These are phyloP conservation scores for Idaea dimidiata DNA, from an alignment of 2,888 invertebrate genomes.

Conservation along the genomic window DNA sequence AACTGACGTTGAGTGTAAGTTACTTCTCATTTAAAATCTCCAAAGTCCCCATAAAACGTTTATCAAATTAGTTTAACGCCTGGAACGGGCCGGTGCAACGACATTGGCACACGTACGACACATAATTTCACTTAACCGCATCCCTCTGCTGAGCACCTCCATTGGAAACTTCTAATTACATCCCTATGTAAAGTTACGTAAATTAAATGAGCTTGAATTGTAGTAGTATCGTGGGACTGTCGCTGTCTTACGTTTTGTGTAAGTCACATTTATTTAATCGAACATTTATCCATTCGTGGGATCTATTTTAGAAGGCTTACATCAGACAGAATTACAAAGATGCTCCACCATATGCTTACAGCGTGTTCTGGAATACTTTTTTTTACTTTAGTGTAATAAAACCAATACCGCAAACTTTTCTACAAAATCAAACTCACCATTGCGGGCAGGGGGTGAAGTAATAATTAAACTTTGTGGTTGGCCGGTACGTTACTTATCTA, in stretches of 20 bases:
- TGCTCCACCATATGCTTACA: too few relatives aligned
- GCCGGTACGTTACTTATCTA: too few relatives aligned
- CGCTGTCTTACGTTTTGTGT: not conserved
- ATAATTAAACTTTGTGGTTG: too few relatives aligned
- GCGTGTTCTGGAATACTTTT: too few relatives aligned
- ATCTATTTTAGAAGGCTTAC: too few relatives aligned
- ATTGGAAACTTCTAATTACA: constrained; percentile 31
- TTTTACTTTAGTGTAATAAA: too few relatives aligned
- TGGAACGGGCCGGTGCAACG: constrained; percentile 14
- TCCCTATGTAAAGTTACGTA: constrained; percentile 14
- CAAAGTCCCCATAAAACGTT: constrained; percentile 24
- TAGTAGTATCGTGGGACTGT: not conserved
- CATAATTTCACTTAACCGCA: constrained; percentile 50
- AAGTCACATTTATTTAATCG: not conserved
- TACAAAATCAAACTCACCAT: too few relatives aligned
- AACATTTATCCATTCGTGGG: not conserved
- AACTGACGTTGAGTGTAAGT: not conserved
- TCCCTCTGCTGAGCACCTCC: constrained; percentile 33
- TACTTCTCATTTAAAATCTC: not conserved
- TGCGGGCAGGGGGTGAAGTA: too few relatives aligned
- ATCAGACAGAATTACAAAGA: too few relatives aligned
- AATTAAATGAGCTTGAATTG: constrained; percentile 3
- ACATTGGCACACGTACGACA: constrained; percentile 36
- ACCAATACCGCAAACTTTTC: too few relatives aligned
- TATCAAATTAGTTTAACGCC: constrained; percentile 36